Base-by-base conservation (phyloP, 1,140 invertebrate species). In the Arion vulgaris region DNA sequence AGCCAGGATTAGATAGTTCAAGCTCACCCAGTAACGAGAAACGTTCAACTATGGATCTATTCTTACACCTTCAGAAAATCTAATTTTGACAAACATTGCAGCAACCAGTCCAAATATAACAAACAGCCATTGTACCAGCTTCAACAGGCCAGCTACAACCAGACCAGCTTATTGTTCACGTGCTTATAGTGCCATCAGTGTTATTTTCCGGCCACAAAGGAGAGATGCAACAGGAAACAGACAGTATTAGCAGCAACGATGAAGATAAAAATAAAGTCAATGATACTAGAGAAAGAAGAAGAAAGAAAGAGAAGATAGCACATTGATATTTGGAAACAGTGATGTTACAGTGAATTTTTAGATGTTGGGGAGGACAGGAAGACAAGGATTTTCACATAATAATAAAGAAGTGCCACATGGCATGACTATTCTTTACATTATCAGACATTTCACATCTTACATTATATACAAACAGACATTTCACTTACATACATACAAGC, bases 161-260 rank as follows among this genome's bases (percentile, higher is more conserved):
- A 77, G 80, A 28, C 71, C 75, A 38, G 85, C 85, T 53, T 86
- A 86, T 71, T 86, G 85, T 53, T 84, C 84, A 7, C 49, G 86
- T 17, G 87, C 87, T 15, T 86, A 86, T 84, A 85, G 81, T 83
- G 87, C 85, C 53, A 84, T 88, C 19, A 88, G 69, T 88, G 85
- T 79, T 80, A 86, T 88, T 81, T 83, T 86, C 51, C 41, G 84
- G 38, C 83, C 84, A 15, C 53, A 79, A 82, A 53, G 75, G 83
- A 49, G 80, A 78, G 68, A 82, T 83, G 53, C 83, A 81, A 62
- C 41, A 71, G 13, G 84, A 85, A 15, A 85, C 84, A 1, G 53
- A 82, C 57, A 85, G 84, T 49, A 80, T 73, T 0, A 85, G 84
- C 77, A 85, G 84, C n/a, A n/a, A n/a, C n/a, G 75, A 85, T 34